Evolutionary conservation across 2,888 invertebrate species (phyloP).

Genomic region (Epiblema foenella): DNA sequence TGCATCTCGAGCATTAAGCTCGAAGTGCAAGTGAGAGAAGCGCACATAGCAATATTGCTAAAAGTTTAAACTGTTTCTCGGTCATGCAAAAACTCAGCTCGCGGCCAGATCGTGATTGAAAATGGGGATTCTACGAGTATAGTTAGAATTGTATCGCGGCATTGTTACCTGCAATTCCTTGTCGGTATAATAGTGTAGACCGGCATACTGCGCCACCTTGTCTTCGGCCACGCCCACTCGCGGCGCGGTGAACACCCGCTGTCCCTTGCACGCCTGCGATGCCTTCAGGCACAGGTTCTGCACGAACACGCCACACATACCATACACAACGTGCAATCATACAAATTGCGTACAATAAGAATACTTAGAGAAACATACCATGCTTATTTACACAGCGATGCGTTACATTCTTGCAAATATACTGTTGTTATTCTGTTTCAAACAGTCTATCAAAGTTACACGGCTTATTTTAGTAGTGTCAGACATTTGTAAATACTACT

Average conservation of each 20-base stretch:
- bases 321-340: constrained; percentile 40
- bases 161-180: constrained; percentile 92
- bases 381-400: constrained; percentile 23
- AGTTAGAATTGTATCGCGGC: constrained; percentile 20
- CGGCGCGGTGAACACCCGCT: constrained; percentile 91
- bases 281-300: constrained; percentile 96
- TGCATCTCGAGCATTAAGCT: constrained; percentile 16
- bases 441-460: not conserved
- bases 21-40: constrained; percentile 17
- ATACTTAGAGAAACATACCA: constrained; percentile 18
- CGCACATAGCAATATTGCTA: constrained; percentile 32
- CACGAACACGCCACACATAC: constrained; percentile 85
- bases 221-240: constrained; percentile 95
- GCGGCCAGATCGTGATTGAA: constrained; percentile 33
- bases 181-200: constrained; percentile 96
- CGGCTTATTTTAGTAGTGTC: constrained; percentile 27
- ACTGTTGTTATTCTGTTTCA: not conserved
- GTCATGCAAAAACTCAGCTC: constrained; percentile 26
- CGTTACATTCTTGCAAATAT: constrained; percentile 4
- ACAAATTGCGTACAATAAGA: constrained; percentile 39
- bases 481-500: no score
- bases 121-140: constrained; percentile 23
- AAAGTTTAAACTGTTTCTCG: constrained; percentile 25
- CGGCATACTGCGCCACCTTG: constrained; percentile 96
- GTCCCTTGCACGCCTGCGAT: constrained; percentile 94